These are phyloP conservation scores for Corythornis vintsioides DNA, from an alignment of 2,113 vertebrate species.

Conservation along the genomic window DNA sequence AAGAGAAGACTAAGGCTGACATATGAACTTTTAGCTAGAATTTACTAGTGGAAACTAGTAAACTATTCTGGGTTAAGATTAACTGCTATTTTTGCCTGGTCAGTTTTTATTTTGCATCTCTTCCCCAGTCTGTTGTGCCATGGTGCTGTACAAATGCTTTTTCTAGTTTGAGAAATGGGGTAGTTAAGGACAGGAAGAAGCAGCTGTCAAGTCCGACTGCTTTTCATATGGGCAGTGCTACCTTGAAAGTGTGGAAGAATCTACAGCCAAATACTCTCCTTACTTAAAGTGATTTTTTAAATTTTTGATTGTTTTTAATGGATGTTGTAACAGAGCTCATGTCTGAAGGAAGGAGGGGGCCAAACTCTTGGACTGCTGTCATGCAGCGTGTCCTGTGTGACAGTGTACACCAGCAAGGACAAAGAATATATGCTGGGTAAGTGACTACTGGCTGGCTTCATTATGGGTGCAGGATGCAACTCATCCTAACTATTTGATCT, in stretches of 20 bases:
- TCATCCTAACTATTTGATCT: background rate
- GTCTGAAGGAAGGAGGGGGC: background rate
- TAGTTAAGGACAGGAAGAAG: background rate
- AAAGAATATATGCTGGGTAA: background rate
- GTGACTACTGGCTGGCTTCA: background rate
- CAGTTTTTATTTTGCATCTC: slow-evolving; percentile 5
- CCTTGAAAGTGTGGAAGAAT: background rate
- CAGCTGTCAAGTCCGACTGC: background rate
- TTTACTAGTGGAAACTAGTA: slow-evolving; percentile 2
- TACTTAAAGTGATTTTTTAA: background rate
- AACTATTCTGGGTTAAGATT: background rate
- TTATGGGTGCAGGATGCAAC: background rate
- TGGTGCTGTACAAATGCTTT: slow-evolving; percentile 1
- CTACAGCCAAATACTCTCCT: background rate
- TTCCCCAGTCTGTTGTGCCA: background rate
- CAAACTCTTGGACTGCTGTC: background rate
- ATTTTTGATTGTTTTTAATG: background rate
- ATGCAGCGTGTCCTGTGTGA: background rate
- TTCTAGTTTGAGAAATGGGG: background rate
- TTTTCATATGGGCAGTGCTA: background rate
- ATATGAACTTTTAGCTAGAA: background rate
- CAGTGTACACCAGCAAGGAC: background rate
- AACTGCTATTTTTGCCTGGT: slow-evolving; percentile 2
- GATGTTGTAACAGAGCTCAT: background rate
- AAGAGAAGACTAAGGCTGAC: background rate